Evolutionary conservation across 2,888 invertebrate genomes (phyloP).

Genomic region (Xestia ashworthii): DNA sequence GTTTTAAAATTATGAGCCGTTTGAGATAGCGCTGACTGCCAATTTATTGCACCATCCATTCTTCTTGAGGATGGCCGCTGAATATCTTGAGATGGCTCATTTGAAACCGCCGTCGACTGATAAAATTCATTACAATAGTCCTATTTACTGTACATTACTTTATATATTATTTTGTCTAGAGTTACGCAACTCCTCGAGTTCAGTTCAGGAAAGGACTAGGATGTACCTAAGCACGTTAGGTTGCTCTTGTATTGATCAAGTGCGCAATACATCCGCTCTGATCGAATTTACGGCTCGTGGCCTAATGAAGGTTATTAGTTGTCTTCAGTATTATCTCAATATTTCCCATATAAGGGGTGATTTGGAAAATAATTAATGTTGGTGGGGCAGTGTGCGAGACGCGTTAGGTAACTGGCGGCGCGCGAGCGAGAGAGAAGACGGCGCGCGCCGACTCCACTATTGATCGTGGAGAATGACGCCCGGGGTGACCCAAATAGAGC

Average conservation of each 20-base stretch:
- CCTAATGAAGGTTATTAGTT: slow-evolving; percentile 57
- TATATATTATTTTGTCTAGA: slow-evolving; percentile 72
- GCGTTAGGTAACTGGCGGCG: slow-evolving; percentile 87
- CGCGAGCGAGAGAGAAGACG: slow-evolving; percentile 81
- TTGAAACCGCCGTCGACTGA: slow-evolving; percentile 56
- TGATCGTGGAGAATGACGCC: slow-evolving; percentile 90
- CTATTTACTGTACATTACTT: slow-evolving; percentile 68
- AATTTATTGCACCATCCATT: slow-evolving; percentile 76
- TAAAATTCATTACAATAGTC: slow-evolving; percentile 57
- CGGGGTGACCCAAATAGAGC: slow-evolving; percentile 91
- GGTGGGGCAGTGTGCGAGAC: slow-evolving; percentile 86
- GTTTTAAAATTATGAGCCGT: slow-evolving; percentile 79
- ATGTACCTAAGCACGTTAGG: slow-evolving; percentile 39
- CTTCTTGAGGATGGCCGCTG: slow-evolving; percentile 67
- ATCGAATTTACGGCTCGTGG: slow-evolving; percentile 44
- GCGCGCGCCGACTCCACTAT: slow-evolving; percentile 89
- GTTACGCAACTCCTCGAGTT: slow-evolving; percentile 74
- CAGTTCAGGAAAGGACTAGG: slow-evolving; percentile 65
- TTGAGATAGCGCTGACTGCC: slow-evolving; percentile 73
- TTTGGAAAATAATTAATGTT: slow-evolving; percentile 87
- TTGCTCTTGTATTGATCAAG: slow-evolving; percentile 21
- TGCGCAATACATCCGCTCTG: slow-evolving; percentile 33
- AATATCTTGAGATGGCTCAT: slow-evolving; percentile 63
- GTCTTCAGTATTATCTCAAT: slow-evolving; percentile 75
- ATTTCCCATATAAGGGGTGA: slow-evolving; percentile 76